phyloP scores from a whole-genome alignment of 1,140 invertebrate species.

The Patella vulgata region DNA sequence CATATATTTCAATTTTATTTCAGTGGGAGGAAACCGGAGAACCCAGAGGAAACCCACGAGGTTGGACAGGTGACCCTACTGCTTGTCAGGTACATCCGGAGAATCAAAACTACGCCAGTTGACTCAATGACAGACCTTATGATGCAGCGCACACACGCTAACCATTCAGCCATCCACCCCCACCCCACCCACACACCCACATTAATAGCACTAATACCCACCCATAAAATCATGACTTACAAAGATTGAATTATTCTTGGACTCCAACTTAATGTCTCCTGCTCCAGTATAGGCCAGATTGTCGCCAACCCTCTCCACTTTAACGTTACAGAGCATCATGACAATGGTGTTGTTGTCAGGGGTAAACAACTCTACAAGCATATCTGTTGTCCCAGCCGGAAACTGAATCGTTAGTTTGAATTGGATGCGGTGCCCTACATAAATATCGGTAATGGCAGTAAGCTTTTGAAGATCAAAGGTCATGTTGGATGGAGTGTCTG shows the following conservation, averaged over 20 bases:
- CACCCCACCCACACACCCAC: too few relatives aligned
- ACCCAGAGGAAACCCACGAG: too few relatives aligned
- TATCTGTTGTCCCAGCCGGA: constrained; percentile 39
- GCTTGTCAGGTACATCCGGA: too few relatives aligned
- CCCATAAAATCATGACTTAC: constrained; percentile 13
- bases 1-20: too few relatives aligned
- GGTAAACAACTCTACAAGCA: constrained; percentile 62
- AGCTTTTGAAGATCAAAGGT: constrained; percentile 40
- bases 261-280: constrained; percentile 17
- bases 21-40: too few relatives aligned
- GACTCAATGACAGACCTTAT: too few relatives aligned
- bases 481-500: constrained; percentile 34
- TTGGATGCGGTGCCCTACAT: constrained; percentile 36
- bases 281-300: constrained; percentile 27
- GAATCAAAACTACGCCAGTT: too few relatives aligned
- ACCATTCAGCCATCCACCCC: too few relatives aligned
- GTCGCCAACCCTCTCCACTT: constrained; percentile 31
- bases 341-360: constrained; percentile 57
- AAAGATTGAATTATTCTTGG: constrained; percentile 22
- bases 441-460: constrained; percentile 29
- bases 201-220: too few relatives aligned
- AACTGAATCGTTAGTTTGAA: constrained; percentile 49
- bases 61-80: too few relatives aligned
- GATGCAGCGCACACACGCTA: too few relatives aligned
- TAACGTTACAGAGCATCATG: constrained; percentile 61